Evolutionary conservation across 64 coral and sea anemone species (phyloP).

Genomic region (Pocillopora damicornis): DNA sequence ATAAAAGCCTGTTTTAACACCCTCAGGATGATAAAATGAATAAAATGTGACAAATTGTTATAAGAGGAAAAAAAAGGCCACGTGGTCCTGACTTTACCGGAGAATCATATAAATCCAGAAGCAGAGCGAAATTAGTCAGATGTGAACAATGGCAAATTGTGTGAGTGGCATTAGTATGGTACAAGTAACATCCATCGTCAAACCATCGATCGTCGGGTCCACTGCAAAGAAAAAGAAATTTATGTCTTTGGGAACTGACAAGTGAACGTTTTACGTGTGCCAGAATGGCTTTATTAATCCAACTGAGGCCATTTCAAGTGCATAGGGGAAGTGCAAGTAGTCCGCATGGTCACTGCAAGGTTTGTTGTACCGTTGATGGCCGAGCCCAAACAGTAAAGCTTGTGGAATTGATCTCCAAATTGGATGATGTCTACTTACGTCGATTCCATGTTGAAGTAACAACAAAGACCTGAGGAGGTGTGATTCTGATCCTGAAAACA

Average conservation of each 20-base stretch:
- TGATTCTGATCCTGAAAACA: constrained; percentile 52
- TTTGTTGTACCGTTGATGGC: too few species aligned
- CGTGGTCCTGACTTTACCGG: constrained; percentile 17
- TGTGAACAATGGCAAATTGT: constrained; percentile 86
- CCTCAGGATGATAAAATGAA: too few species aligned
- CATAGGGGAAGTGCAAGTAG: too few species aligned
- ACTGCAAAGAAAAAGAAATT: constrained; percentile 25
- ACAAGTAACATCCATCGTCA: constrained; percentile 57
- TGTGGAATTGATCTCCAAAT: neutral
- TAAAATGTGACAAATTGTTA: too few species aligned
- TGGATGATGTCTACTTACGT: constrained; percentile 24
- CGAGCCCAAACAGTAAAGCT: neutral
- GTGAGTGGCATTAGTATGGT: constrained; percentile 52
- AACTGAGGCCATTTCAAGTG: too few species aligned
- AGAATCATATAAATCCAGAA: constrained; percentile 46
- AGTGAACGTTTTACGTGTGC: too few species aligned
- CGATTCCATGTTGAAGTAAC: constrained; percentile 72
- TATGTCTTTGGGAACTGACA: too few species aligned
- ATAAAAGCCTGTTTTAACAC: too few species aligned
- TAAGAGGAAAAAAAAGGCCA: neutral
- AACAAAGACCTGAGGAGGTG: constrained; percentile 38
- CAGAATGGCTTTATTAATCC: too few species aligned
- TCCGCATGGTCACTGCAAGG: too few species aligned
- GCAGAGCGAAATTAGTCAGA: constrained; percentile 74
- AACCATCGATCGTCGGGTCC: constrained; percentile 57